Base-by-base conservation (phyloP, 2,888 invertebrate species). In the Drosophila villosipedis region DNA sequence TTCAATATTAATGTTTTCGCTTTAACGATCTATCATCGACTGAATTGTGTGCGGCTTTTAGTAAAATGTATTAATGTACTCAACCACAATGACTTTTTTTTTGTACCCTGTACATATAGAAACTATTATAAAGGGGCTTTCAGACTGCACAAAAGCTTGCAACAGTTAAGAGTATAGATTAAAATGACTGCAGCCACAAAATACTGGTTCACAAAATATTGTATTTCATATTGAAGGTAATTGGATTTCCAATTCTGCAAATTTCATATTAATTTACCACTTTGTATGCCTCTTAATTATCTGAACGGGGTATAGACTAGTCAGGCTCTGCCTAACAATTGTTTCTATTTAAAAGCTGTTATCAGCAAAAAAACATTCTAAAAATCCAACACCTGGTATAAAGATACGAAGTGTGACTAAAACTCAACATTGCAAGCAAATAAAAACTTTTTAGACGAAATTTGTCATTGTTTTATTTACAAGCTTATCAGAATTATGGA, bases 331-430 rank as follows among this genome's bases (percentile, higher is more conserved):
- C 7, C 10, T 0, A 6, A 3, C 16, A 9, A 16, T 31, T 10
- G 30, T 4, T 57, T 33, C 2, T 4, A 50, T n/a, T 30, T 31
- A 10, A 25, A 30, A 7, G 16, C 31, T 31, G 9, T 60, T 68
- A 68, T 68, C 68, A 50, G 50, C 28, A 6, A 68, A 22, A 25
- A 25, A 10, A 28, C 31, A 47, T 47, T 47, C n/a, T 10, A 31
- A 30, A 16, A 54, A 41, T n/a, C 33, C 25, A 4, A 16, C 31
- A 37, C 47, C 37, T 31, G 12, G 6, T 1, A 55, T 57, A 68
- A 39, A 55, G 69, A 68, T 68, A 68, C 16, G 50, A 41, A 28
- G n/a, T 22, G 49, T 68, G 68, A 68, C 68, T 68, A 68, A 57
- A 49, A 14, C 47, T 9, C 37, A 50, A 37, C 16, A 30, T 28